Conservation (phyloP, 2,797 vertebrate species). For the Spondyliosoma cantharus region DNA sequence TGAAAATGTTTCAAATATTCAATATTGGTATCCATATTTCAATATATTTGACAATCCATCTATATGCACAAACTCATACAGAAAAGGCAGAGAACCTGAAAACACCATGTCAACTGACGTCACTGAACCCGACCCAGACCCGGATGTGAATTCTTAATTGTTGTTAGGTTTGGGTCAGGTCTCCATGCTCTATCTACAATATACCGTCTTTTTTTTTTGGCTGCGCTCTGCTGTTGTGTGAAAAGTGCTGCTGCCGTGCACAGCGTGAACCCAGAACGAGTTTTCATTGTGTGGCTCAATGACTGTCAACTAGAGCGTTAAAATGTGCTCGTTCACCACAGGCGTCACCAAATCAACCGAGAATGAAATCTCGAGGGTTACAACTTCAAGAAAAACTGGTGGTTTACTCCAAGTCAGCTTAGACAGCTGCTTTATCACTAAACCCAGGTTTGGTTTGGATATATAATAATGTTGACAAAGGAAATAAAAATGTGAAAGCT, state of each 20-base stretch:
- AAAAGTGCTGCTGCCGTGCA: neutral
- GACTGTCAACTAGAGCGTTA: neutral
- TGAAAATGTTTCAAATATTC: too few species aligned
- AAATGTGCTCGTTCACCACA: neutral
- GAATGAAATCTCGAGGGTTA: neutral
- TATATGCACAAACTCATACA: too few species aligned
- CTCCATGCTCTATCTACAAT: neutral
- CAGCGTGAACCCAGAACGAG: neutral
- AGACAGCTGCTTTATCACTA: neutral
- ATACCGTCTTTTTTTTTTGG: neutral
- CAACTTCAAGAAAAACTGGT: neutral
- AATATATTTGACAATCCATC: too few species aligned
- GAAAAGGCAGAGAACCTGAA: too few species aligned
- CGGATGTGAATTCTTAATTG: too few species aligned
- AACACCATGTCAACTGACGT: too few species aligned
- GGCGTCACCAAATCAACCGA: neutral
- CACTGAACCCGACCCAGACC: too few species aligned
- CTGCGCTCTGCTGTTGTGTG: neutral
- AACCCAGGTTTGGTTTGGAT: neutral
- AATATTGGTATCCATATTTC: too few species aligned
- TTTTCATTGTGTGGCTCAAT: neutral
- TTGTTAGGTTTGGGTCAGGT: too few species aligned
- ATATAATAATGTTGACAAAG: neutral
- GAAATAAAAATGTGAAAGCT: slow-evolving; percentile 20
- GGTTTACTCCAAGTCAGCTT: neutral